These are phyloP conservation scores for Thoracochromis brauschi DNA, from an alignment of 2,113 vertebrate genomes.

Conservation along the genomic window DNA sequence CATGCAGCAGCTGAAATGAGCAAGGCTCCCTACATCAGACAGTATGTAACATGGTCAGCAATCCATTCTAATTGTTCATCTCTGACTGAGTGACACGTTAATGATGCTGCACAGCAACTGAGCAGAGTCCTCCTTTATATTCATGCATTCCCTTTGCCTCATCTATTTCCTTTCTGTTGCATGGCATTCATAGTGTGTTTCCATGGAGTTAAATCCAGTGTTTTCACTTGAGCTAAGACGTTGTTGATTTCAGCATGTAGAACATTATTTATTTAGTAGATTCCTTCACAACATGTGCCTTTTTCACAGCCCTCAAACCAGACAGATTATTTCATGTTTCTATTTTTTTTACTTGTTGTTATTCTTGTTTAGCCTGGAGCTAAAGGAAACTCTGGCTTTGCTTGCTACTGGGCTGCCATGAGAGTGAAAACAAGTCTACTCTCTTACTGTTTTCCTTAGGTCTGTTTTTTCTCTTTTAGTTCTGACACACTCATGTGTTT, in stretches of 20 bases:
- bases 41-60: conserved; percentile 25
- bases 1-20: not conserved
- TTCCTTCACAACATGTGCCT: not conserved
- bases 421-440: not conserved
- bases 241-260: not conserved
- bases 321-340: not conserved
- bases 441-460: not conserved
- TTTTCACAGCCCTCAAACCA: conserved; percentile 1
- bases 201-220: not conserved
- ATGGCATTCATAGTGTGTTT: not conserved
- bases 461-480: not conserved
- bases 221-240: not conserved
- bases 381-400: conserved; percentile 6
- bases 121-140: not conserved
- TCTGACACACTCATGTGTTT: not conserved
- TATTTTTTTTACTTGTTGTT: not conserved
- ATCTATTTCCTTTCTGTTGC: not conserved
- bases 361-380: conserved; percentile 19
- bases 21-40: not conserved
- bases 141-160: not conserved
- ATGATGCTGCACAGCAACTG: not conserved
- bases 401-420: not conserved
- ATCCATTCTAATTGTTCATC: conserved; percentile 8
- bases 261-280: conserved; percentile 15
- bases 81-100: not conserved